Base-by-base conservation (phyloP, 1,140 invertebrate species). In the Drosophila lacteicornis region DNA sequence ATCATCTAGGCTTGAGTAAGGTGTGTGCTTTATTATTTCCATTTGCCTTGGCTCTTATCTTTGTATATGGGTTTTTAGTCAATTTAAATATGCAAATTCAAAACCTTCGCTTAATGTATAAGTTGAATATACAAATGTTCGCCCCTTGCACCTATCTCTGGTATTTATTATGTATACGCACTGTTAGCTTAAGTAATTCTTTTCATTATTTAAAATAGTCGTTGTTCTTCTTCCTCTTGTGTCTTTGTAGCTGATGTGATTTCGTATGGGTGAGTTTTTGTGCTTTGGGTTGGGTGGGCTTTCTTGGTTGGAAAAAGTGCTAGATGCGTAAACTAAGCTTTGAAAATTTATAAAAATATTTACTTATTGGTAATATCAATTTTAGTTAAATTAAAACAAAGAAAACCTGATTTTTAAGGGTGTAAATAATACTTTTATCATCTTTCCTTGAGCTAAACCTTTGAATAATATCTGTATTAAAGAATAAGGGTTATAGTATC, bases 81-180 rank as follows among this genome's bases (percentile, higher is more conserved):
- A 73, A 75, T 79, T 77, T 77, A 77, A 82, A 80, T 86, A 87
- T 87, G 75, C 83, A 87, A 86, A 86, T 86, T 87, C 83, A 86
- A 86, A 86, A 86, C 82, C 82, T 86, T 77, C 77, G 73, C 82
- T 86, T 86, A 85, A 84, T 69, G 50, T 33, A 63, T 88, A 91
- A 81, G 49, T 88, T 82, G 78, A 84, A 81, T 90, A 85, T 84
- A 91, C 81, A 84, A 83, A 84, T 85, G 63, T 74, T 59, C 70
- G 61, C 68, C 62, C 65, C 38, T 12, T 5, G 30, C 45, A 50
- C 47, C 47, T 53, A 67, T 51, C 19, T 51, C 67, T 71, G 47
- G 36, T 59, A 50, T 71, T 73, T 59, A 59, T 73, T 69, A 63
- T 80, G 77, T 84, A 83, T 84, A 82, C 79, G 76, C 67, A 79